Evolutionary conservation across 2,888 invertebrate genomes (phyloP), one percentile per base, ranked within the genome.

Genomic region (Chironomus riparius): DNA sequence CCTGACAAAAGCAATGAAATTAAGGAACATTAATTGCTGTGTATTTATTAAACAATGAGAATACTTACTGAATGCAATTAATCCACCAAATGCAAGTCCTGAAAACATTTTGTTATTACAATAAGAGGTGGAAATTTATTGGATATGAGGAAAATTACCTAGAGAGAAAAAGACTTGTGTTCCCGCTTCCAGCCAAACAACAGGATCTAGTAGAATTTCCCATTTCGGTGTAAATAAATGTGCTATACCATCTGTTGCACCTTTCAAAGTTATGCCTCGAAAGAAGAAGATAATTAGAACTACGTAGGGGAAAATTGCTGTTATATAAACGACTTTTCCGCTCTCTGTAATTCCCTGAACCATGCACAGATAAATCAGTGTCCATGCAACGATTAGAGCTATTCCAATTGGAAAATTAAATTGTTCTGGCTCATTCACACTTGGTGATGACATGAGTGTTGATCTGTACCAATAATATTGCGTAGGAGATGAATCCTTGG

Each of bases 121-220:
- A 38, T 21, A 38, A 10, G 18, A 47, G 47, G 28, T 15, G 56
- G 56, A n/a, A 56, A 56, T 18, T 56, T 18, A 56, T 56, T n/a
- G 18, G 5, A n/a, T 50, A 3, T 21, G 18, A 47, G n/a, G 47
- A 18, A 21, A 10, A 15, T 70, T 15, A 71, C 71, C 71, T 77
- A 97, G 87, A 0, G 97, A 97, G 85, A 97, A 98, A 86, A 98
- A 98, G 80, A 98, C 97, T 83, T 98, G 98, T 0, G 97, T 97
- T 2, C 97, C 97, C 0, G 98, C 97, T 85, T 98, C 97, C 75
- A 98, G 85, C 98, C 98, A 98, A 0, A 98, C 97, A 0, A 95
- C 94, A 7, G 97, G 97, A 85, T 97, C 97, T 48, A 92, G 85
- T 77, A 98, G 87, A 77, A 91, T 94, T 80, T 92, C 92, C 93